A percentile compares a stretch with the other conserved stretches of the same genome.
Evolutionary conservation across 2,888 invertebrate species (phyloP).

Genomic region (Boloria euphrosyne): DNA sequence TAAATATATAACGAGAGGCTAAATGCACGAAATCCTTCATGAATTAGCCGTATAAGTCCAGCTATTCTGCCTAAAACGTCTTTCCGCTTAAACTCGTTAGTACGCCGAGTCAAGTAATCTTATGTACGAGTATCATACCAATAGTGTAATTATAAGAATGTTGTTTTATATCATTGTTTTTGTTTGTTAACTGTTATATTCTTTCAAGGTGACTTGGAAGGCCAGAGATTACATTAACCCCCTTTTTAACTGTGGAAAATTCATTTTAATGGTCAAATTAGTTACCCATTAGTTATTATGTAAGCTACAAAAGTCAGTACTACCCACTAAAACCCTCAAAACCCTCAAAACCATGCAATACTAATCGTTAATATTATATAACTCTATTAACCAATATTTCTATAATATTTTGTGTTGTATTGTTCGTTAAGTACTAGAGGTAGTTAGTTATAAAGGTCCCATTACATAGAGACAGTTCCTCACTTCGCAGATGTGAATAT

Average conservation of each 20-base stretch:
- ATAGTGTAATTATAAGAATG: background rate
- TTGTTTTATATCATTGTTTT: slow-evolving; percentile 10
- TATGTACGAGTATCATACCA: background rate
- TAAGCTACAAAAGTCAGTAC: too few species aligned
- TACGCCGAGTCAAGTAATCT: background rate
- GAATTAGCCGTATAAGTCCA: slow-evolving; percentile 18
- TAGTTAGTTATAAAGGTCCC: too few species aligned
- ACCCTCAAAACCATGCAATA: too few species aligned
- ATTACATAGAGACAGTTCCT: too few species aligned
- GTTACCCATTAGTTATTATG: background rate
- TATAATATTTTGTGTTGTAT: too few species aligned
- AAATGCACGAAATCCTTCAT: background rate
- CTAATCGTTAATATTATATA: too few species aligned
- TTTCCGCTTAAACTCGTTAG: slow-evolving; percentile 71
- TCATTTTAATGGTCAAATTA: too few species aligned
- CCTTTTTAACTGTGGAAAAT: slow-evolving; percentile 6
- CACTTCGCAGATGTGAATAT: too few species aligned
- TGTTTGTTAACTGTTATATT: slow-evolving; percentile 22
- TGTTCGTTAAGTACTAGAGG: too few species aligned
- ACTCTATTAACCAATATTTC: too few species aligned
- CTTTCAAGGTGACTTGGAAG: slow-evolving; percentile 28
- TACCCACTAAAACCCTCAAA: too few species aligned
- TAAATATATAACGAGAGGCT: too few species aligned
- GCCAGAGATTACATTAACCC: slow-evolving; percentile 27
- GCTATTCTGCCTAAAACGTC: slow-evolving; percentile 65